Percentiles rank a stretch among this genome's conserved stretches.
Conservation (phyloP, 2,888 invertebrate genomes). For the Eledona agricola region DNA sequence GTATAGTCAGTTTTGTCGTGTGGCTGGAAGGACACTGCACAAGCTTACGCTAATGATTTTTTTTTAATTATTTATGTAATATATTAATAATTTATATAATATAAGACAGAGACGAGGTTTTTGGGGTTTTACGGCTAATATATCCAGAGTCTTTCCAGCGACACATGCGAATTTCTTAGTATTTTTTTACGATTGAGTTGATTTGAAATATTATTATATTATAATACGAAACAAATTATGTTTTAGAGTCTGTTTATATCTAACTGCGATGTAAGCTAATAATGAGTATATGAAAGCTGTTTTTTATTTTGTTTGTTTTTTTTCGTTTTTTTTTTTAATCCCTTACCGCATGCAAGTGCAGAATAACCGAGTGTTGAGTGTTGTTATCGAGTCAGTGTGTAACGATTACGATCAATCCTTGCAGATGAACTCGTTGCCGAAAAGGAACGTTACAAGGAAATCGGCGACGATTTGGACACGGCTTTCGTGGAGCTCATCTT, state of each 20-base stretch:
- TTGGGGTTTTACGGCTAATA: constrained; percentile 29
- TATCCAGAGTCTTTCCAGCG: constrained; percentile 25
- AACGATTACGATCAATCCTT: too few species aligned
- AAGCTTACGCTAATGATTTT: constrained; percentile 10
- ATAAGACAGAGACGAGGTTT: constrained; percentile 26
- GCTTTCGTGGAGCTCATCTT: constrained; percentile 95
- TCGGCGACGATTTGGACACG: constrained; percentile 99
- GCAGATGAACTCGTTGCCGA: constrained; percentile 94
- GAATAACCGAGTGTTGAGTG: constrained; percentile 14
- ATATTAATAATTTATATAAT: constrained; percentile 21
- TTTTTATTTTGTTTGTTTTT: constrained; percentile 55
- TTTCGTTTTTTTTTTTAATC: constrained; percentile 50
- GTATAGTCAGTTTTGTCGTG: constrained; percentile 19
- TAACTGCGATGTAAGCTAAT: constrained; percentile 27
- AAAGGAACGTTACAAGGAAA: constrained; percentile 99
- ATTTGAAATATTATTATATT: constrained; percentile 34
- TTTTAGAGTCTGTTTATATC: constrained; percentile 59
- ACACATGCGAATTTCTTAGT: constrained; percentile 18
- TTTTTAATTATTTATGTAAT: constrained; percentile 29
- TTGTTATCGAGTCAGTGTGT: too few species aligned
- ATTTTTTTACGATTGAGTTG: constrained; percentile 29
- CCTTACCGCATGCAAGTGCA: constrained; percentile 37
- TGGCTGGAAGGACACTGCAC: constrained; percentile 27
- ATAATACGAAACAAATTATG: constrained; percentile 49
- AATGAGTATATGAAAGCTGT: constrained; percentile 43